Evolutionary conservation across 30 jellyfish, hydroid and myxozoan species (phyloP), one percentile per base, ranked within the genome.

Genomic region (Phacellophora camtschatica): DNA sequence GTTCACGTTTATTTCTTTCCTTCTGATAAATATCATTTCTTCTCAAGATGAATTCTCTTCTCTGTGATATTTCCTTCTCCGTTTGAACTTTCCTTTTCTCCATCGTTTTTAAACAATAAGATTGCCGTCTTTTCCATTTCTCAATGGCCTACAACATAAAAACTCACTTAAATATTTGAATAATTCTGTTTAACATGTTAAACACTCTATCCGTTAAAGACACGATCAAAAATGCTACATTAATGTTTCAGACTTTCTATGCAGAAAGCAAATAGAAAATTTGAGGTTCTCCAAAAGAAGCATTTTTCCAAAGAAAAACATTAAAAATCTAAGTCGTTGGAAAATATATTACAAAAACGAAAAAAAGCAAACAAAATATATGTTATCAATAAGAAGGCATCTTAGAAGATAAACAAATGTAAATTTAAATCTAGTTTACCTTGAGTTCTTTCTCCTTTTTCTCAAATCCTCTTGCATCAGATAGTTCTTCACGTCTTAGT

Each of bases 121-220:
- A 37, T 31, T 90, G 97, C 2, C 90, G 59, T 24, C 94, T 53
- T 56, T 71, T 51, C 94, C 94, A 90, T 33, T 75, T 33, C 39
- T 83, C 95, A 41, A 65, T 82, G 28, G 96, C 95, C 97, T 90
- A 58, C 28, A 30, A 58, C 16, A 2, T 12, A 78, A 3, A 24
- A 33, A 5, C 43, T 42, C 23, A 18, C 13, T 13, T 31, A 49
- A 19, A 69, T 6, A 7, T 7, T 43, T 5, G 42, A 33, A 30
- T 24, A 0, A 13, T n/a, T 41, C 7, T 1, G 15, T 22, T 11
- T 0, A 72, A n/a, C n/a, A n/a, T n/a, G n/a, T n/a, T n/a, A n/a
- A n/a, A n/a, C n/a, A n/a, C n/a, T n/a, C n/a, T n/a, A n/a, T n/a
- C n/a, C n/a, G n/a, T n/a, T n/a, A n/a, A n/a, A n/a, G n/a, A n/a